phyloP scores from a whole-genome alignment of 1,140 invertebrate genomes.

The Pinna nobilis region DNA sequence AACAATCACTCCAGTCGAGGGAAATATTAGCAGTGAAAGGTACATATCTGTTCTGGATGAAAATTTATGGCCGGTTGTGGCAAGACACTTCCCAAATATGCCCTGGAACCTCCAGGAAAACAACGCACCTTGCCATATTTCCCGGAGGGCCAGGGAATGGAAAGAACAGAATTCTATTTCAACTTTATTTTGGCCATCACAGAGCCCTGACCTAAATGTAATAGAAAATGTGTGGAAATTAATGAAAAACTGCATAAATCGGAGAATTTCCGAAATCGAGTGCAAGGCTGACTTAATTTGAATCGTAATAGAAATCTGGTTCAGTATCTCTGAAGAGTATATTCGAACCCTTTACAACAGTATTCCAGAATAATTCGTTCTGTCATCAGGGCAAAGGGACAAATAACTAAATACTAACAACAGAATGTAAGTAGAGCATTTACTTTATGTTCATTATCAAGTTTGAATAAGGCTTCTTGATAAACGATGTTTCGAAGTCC shows the following conservation, averaged over 20 bases:
- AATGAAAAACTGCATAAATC: background rate
- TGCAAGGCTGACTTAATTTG: background rate
- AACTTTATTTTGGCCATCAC: conserved; percentile 5
- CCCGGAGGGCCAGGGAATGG: background rate
- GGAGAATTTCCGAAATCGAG: conserved; percentile 8
- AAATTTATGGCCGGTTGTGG: conserved; percentile 21
- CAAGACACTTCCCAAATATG: conserved; percentile 8
- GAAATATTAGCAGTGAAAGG: conserved; percentile 27
- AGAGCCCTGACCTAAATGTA: conserved; percentile 19
- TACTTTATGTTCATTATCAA: no score
- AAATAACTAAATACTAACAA: conserved; percentile 20
- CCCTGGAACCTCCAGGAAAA: conserved; percentile 25
- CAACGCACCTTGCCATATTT: conserved; percentile 21
- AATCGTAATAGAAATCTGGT: conserved; percentile 10
- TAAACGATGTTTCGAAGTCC: no score
- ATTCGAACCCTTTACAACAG: background rate
- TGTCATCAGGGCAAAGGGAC: background rate
- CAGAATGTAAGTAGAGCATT: no score
- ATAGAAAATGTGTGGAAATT: conserved; percentile 31
- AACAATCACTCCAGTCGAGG: background rate
- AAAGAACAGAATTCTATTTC: background rate
- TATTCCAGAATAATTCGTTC: background rate
- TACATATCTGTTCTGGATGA: conserved; percentile 17
- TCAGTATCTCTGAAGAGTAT: background rate
- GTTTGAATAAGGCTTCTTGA: no score